Percentiles rank a stretch among this genome's conserved stretches.
phyloP scores from a whole-genome alignment of 2,888 invertebrate genomes.

The Cataglyphis rosenhaueri region DNA sequence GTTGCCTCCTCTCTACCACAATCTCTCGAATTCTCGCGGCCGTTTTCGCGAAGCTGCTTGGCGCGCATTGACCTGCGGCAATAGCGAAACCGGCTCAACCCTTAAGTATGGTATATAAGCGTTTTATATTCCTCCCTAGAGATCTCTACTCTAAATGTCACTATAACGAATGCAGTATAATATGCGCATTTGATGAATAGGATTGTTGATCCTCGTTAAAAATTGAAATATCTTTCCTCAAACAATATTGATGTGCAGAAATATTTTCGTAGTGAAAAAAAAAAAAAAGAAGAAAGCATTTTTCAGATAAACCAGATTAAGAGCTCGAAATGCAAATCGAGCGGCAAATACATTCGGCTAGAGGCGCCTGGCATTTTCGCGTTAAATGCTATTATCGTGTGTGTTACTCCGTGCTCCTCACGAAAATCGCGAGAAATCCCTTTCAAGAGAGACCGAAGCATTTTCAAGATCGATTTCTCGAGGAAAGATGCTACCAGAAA shows the following conservation, averaged over 20 bases:
- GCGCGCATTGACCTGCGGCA: slow-evolving; percentile 65
- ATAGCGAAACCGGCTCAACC: slow-evolving; percentile 48
- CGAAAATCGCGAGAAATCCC: slow-evolving; percentile 52
- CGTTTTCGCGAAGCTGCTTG: slow-evolving; percentile 74
- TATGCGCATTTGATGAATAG: not conserved
- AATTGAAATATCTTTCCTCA: too few relatives aligned
- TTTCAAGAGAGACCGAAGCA: slow-evolving; percentile 45
- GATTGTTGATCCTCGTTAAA: too few relatives aligned
- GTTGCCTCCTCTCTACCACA: slow-evolving; percentile 55
- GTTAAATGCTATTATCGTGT: not conserved
- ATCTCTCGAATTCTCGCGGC: slow-evolving; percentile 76
- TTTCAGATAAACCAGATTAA: not conserved
- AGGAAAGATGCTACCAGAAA: slow-evolving; percentile 77
- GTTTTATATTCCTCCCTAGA: not conserved
- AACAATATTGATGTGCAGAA: too few relatives aligned
- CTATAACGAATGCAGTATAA: not conserved
- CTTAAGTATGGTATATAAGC: not conserved
- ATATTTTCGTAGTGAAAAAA: not conserved
- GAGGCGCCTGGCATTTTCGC: too few relatives aligned
- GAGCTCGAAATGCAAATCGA: not conserved
- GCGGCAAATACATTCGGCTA: too few relatives aligned
- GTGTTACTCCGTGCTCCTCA: not conserved
- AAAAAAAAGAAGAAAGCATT: not conserved
- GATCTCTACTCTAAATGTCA: not conserved
- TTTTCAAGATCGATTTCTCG: slow-evolving; percentile 57